Evolutionary conservation across 2,113 vertebrate genomes (phyloP).

Genomic region (Ameiurus melas): DNA sequence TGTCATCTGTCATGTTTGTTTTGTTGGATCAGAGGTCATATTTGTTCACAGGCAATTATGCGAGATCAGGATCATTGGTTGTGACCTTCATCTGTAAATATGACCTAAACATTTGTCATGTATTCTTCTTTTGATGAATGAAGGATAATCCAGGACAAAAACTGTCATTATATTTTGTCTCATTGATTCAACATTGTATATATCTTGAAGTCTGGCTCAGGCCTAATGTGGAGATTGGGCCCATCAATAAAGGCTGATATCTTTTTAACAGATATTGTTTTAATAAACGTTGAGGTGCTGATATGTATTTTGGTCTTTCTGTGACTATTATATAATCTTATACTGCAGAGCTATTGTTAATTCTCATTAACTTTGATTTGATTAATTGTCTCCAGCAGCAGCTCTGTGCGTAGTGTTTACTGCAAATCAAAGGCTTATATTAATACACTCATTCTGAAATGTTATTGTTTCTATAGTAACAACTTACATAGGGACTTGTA

Average conservation of each 20-base stretch:
- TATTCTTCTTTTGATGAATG: background rate
- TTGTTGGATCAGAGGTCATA: background rate
- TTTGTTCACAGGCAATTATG: background rate
- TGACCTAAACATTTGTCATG: background rate
- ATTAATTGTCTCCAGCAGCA: background rate
- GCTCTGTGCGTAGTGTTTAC: background rate
- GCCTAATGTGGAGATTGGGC: background rate
- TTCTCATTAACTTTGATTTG: background rate
- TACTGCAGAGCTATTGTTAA: background rate
- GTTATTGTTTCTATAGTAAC: background rate
- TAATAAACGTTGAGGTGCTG: too few species aligned
- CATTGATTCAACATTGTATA: background rate
- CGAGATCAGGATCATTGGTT: background rate
- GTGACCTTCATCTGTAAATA: background rate
- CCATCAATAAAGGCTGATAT: background rate
- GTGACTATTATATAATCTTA: background rate
- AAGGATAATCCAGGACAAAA: background rate
- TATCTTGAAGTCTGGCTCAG: background rate
- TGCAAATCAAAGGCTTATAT: background rate
- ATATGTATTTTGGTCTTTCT: background rate
- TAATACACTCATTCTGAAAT: background rate
- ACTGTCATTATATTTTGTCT: background rate
- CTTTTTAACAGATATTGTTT: background rate
- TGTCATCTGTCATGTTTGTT: slow-evolving; percentile 8
- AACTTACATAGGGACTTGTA: background rate